phyloP scores from a whole-genome alignment of 2,113 vertebrate species.

The Gopherus flavomarginatus region DNA sequence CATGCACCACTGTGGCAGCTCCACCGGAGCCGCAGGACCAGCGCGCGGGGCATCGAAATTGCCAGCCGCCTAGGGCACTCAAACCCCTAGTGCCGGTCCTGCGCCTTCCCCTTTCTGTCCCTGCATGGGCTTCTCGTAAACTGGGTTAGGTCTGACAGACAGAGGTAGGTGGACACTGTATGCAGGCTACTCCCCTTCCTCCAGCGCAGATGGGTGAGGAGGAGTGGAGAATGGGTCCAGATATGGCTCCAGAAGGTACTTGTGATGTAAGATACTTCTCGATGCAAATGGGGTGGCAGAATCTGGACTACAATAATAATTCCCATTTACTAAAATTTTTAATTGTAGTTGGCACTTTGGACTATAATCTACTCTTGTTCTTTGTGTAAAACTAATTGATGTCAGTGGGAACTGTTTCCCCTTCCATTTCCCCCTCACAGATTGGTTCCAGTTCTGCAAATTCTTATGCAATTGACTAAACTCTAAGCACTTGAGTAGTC shows the following conservation, averaged over 20 bases:
- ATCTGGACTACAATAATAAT: not conserved
- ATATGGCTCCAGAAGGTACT: not conserved
- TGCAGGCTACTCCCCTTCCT: not conserved
- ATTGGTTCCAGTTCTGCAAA: not conserved
- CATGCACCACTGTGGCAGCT: too few species aligned
- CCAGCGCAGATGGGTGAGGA: not conserved
- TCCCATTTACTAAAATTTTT: not conserved
- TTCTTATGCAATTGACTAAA: not conserved
- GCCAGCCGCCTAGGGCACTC: too few species aligned
- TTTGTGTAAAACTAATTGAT: not conserved
- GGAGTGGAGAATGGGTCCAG: not conserved
- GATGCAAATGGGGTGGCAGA: not conserved
- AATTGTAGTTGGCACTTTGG: not conserved
- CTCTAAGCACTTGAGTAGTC: not conserved
- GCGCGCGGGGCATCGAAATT: too few species aligned
- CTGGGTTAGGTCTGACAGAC: not conserved
- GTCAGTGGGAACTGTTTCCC: too few species aligned
- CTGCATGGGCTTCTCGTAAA: not conserved
- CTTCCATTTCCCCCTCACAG: not conserved
- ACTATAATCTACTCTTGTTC: not conserved
- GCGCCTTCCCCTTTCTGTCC: not conserved
- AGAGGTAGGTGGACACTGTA: not conserved
- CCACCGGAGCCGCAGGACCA: too few species aligned
- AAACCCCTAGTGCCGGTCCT: too few species aligned
- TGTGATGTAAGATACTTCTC: not conserved